Base-by-base conservation (phyloP, 1,140 invertebrate genomes). In the Drosophila tsacasi region DNA sequence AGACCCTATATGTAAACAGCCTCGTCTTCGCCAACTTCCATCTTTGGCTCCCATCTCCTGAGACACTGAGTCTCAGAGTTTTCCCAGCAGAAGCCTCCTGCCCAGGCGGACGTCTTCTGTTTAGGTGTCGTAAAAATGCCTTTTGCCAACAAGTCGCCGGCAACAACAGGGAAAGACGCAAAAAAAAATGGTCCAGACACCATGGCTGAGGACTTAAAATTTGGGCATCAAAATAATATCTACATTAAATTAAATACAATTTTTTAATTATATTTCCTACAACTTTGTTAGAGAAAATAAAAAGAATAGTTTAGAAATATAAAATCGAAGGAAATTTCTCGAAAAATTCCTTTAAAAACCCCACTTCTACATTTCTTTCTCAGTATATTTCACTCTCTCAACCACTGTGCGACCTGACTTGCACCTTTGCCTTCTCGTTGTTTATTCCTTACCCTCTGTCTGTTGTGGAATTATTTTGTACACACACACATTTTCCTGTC, bases 401-500 rank as follows among this genome's bases (percentile, higher is more conserved):
- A 2, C 83, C 83, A 87, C 44, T 65, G 83, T 87, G 59, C 40
- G 35, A 50, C 50, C 44, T 76, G 62, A n/a, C 30, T 55, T 60
- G 35, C 69, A 89, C 80, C 76, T 86, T 86, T 66, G 68, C 71
- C 72, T 52, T 67, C 52, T 62, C 32, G 69, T 81, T 89, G 84
- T 84, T 89, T 89, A 89, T 89, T 84, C 55, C 90, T 84, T 79
- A 50, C 75, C 65, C 60, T 81, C 77, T 75, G 76, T 67, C 74
- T 75, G 78, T 84, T 90, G 67, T 63, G 74, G 69, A 89, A 89
- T 89, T 89, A 90, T 89, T 89, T 84, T 84, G 81, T 90, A 79
- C 78, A 84, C 84, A 84, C 84, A 87, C 84, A 87, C 71, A 84
- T 84, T 83, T 75, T 86, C 32, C 63, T 52, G 66, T 74, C 49